These are phyloP conservation scores for Augochlorella aurata DNA, from an alignment of 2,888 invertebrate genomes.

Conservation along the genomic window DNA sequence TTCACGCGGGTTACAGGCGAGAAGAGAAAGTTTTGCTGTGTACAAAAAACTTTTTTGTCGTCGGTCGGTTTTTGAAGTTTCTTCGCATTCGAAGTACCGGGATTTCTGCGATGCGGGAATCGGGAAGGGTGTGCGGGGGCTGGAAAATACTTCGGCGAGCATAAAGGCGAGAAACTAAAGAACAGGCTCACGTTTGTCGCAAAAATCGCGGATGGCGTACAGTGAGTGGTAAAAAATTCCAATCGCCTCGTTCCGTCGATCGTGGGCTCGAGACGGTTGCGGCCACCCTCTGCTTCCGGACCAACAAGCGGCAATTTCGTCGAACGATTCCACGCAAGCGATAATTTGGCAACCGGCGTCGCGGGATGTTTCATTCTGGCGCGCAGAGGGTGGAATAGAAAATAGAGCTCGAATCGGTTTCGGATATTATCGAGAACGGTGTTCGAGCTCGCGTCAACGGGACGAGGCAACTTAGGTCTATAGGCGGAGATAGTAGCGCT, in stretches of 20 bases:
- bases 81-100: background rate
- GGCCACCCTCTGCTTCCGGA: slow-evolving; percentile 1
- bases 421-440: too few relatives aligned
- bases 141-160: slow-evolving; percentile 18
- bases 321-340: too few relatives aligned
- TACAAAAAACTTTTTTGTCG: background rate
- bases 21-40: background rate
- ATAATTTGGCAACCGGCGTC: too few relatives aligned
- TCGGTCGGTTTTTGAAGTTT: background rate
- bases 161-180: slow-evolving; percentile 38
- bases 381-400: too few relatives aligned
- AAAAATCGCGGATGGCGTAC: slow-evolving; percentile 48
- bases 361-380: too few relatives aligned
- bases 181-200: slow-evolving; percentile 48
- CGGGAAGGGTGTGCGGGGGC: slow-evolving; percentile 4
- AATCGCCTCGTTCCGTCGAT: slow-evolving; percentile 5
- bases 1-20: too few relatives aligned
- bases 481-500: slow-evolving; percentile 43
- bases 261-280: background rate
- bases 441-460: background rate
- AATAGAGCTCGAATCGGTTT: too few relatives aligned
- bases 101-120: slow-evolving; percentile 5
- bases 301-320: background rate
- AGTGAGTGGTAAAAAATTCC: slow-evolving; percentile 39
- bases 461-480: slow-evolving; percentile 41